phyloP scores from a whole-genome alignment of 2,113 vertebrate genomes.

The Okapia johnstoni region DNA sequence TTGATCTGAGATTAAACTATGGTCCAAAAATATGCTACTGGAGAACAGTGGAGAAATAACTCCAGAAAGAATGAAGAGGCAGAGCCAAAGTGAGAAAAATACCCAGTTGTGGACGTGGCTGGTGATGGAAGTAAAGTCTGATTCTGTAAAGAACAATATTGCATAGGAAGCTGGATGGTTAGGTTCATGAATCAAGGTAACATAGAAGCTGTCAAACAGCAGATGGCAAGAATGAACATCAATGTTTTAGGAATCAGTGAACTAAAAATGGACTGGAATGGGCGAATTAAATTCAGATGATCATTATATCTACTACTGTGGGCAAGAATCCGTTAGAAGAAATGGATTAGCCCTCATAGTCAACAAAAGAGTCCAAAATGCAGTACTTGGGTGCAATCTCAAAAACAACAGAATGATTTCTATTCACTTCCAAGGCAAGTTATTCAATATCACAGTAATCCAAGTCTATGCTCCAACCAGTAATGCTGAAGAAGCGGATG shows the following conservation, averaged over 20 bases:
- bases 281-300: neutral
- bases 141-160: neutral
- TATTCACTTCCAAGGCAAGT: neutral
- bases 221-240: neutral
- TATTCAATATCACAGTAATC: neutral
- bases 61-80: neutral
- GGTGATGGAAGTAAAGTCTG: neutral
- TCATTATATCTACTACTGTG: neutral
- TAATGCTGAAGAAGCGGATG: neutral
- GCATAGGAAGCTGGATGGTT: neutral
- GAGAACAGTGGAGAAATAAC: neutral
- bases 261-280: neutral
- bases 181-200: neutral
- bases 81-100: neutral
- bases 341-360: neutral
- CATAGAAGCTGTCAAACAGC: neutral
- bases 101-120: neutral
- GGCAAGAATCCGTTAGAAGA: neutral
- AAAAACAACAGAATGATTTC: neutral
- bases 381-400: neutral
- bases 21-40: neutral
- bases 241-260: neutral
- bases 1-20: neutral
- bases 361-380: neutral
- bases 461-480: neutral